Percentiles rank a stretch among this genome's conserved stretches.
phyloP scores from a whole-genome alignment of 2,113 vertebrate genomes.

The Strix aluco region DNA sequence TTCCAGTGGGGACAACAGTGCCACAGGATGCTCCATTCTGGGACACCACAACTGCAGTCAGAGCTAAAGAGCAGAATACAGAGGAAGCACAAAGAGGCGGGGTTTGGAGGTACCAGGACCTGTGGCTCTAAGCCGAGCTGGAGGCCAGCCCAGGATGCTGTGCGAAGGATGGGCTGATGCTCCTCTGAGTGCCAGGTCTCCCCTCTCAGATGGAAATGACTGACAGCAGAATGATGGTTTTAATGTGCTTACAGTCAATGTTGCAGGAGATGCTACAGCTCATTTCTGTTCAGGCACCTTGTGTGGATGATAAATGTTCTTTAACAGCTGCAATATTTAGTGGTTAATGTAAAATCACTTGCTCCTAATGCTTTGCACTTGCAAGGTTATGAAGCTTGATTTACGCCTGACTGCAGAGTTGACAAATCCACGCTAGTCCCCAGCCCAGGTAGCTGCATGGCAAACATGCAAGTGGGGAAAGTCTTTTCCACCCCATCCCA shows the following conservation, averaged over 20 bases:
- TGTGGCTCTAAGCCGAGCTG: neutral
- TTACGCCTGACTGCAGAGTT: neutral
- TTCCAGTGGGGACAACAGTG: neutral
- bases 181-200: neutral
- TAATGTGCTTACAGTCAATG: neutral
- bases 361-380: conserved; percentile 12
- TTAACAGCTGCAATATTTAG: conserved; percentile 58
- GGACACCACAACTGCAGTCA: neutral
- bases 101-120: neutral
- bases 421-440: neutral
- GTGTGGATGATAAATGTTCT: conserved; percentile 43
- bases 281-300: conserved; percentile 33
- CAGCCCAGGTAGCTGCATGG: neutral
- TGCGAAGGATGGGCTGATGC: neutral
- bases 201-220: neutral
- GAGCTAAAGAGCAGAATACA: neutral
- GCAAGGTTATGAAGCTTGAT: neutral
- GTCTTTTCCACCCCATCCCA: neutral
- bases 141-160: neutral
- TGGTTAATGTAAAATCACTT: conserved; percentile 54
- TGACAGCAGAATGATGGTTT: neutral
- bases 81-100: neutral
- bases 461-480: neutral
- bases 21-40: neutral
- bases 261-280: conserved; percentile 42